Evolutionary conservation across 2,888 invertebrate species (phyloP).

Genomic region (Zeuzera pyrina): DNA sequence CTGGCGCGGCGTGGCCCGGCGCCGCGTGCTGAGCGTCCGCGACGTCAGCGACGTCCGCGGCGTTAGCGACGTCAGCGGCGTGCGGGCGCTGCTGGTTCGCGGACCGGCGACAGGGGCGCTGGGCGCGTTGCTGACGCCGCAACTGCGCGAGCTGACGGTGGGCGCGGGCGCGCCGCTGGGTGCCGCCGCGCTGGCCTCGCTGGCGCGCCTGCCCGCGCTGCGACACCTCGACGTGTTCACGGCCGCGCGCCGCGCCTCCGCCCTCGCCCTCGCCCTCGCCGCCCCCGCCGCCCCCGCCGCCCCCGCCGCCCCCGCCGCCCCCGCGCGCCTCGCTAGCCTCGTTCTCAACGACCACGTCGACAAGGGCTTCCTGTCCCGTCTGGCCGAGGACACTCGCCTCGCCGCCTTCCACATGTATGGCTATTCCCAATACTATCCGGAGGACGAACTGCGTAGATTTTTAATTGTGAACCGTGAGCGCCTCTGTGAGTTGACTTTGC

Average conservation of each 20-base stretch:
- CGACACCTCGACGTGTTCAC: conserved; percentile 24
- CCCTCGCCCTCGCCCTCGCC: conserved; percentile 3
- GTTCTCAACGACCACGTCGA: conserved; percentile 23
- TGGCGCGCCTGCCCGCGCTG: conserved; percentile 15
- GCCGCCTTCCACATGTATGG: conserved; percentile 29
- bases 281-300: conserved; percentile 8
- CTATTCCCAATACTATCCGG: conserved; percentile 19
- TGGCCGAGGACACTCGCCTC: conserved; percentile 12
- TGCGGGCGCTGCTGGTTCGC: conserved; percentile 5
- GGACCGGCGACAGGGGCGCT: conserved; percentile 3
- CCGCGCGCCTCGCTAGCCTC: conserved; percentile 15
- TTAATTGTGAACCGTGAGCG: conserved; percentile 14
- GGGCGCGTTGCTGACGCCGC: conserved; percentile 5
- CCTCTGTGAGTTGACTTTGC: conserved; percentile 25
- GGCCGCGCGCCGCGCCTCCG: conserved; percentile 7
- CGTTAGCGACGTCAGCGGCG: conserved; percentile 9
- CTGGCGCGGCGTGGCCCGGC: conserved; percentile 17
- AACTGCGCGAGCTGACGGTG: conserved; percentile 6
- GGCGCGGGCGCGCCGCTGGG: background rate
- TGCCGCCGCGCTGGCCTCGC: conserved; percentile 4
- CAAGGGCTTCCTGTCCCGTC: conserved; percentile 12
- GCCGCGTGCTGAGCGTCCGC: conserved; percentile 12
- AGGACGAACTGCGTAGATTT: conserved; percentile 16
- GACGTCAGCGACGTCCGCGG: conserved; percentile 12
- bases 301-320: conserved; percentile 5